Base-by-base conservation (phyloP, 2,113 vertebrate genomes). In the Phocoena phocoena region DNA sequence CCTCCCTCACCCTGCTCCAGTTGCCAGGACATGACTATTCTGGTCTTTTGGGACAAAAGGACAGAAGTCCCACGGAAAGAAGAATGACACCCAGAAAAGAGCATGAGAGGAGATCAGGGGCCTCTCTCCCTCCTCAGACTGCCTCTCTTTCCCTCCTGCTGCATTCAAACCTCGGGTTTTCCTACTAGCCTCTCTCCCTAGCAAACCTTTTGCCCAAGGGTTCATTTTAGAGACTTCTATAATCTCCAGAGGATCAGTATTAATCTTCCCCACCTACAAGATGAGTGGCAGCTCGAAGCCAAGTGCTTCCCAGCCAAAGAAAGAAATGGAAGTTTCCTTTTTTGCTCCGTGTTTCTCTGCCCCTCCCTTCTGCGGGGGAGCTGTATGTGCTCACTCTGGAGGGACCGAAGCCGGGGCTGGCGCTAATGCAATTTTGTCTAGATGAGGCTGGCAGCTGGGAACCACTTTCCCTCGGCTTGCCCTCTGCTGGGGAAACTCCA, bases 401-500 rank as follows among this genome's bases (percentile, higher is more conserved):
- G 95, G 91, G 95, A 97, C 83, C 83, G 95, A 97, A 97, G 91
- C 94, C 65, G 2, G 71, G 60, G 65, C 67, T 97, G 93, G 90
- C 92, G 95, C 80, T 93, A 90, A 97, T 94, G 96, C n/a, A 89
- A 97, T 97, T 96, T 90, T 95, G 95, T 76, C 47, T 87, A 67
- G 89, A 96, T 73, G 95, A 82, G 96, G 92, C 97, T 96, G 94
- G 95, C 97, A 96, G 95, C 96, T 89, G 95, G 90, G 95, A 97
- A 96, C 60, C 92, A 87, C 97, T 88, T 97, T 97, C 93, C 74
- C 86, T 92, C 68, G 0, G 85, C 88, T 96, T 97, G 97, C 93
- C 95, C 96, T 97, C 95, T 97, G 90, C 95, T 0, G 93, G 96
- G 97, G 96, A 97, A 97, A 97, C 97, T 97, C 96, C 95, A 85